Percentiles rank a stretch among this genome's conserved stretches.
These are phyloP conservation scores for Zaprionus taronus DNA, from an alignment of 1,140 invertebrate species.

Conservation along the genomic window DNA sequence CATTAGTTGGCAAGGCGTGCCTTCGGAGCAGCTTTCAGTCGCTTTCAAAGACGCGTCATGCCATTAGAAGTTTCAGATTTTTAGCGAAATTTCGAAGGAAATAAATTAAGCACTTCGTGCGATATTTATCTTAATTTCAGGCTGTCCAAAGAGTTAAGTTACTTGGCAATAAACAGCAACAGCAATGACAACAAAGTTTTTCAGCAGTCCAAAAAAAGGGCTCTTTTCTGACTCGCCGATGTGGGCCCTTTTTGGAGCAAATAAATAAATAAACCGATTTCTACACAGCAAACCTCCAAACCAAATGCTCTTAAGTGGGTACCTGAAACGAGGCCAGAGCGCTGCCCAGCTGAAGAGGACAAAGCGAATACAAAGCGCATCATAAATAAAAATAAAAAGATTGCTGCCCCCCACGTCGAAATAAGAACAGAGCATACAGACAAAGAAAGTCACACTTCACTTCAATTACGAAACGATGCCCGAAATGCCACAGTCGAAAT, in stretches of 20 bases:
- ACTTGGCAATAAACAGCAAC: conserved; percentile 52
- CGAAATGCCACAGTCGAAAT: conserved; percentile 51
- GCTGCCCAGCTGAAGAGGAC: conserved; percentile 41
- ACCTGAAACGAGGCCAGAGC: conserved; percentile 33
- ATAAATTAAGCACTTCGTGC: conserved; percentile 63
- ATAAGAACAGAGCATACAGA: conserved; percentile 1
- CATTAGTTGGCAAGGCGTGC: conserved; percentile 64
- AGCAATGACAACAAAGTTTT: conserved; percentile 29
- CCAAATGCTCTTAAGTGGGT: conserved; percentile 59
- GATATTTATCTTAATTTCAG: conserved; percentile 79
- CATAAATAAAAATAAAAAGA: conserved; percentile 67
- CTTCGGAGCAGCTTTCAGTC: conserved; percentile 1
- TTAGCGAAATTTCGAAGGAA: conserved; percentile 37
- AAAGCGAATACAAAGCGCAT: conserved; percentile 56
- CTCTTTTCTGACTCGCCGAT: conserved; percentile 37
- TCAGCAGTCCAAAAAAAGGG: conserved; percentile 26
- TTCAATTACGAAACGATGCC: conserved; percentile 40
- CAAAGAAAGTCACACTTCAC: conserved; percentile 60
- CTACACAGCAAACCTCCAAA: conserved; percentile 38
- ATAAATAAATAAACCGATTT: conserved; percentile 80
- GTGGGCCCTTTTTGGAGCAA: conserved; percentile 30
- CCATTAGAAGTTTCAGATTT: conserved; percentile 57
- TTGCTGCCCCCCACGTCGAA: conserved; percentile 45
- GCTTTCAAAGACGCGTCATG: background rate
- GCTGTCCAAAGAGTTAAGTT: conserved; percentile 70